Evolutionary conservation across 2,888 invertebrate genomes (phyloP).

Genomic region (Chymomyza amoena): DNA sequence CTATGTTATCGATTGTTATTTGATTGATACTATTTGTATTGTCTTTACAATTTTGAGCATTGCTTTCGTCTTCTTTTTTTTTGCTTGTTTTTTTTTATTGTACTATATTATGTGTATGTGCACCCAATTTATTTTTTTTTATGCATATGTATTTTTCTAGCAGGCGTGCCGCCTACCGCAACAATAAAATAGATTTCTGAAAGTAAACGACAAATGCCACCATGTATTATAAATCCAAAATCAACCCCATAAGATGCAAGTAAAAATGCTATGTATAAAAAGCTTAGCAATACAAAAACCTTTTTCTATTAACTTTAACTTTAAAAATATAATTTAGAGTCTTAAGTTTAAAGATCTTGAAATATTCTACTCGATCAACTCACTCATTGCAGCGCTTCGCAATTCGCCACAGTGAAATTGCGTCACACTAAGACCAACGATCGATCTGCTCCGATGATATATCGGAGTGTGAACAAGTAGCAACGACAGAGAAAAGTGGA

Average conservation of each 20-base stretch:
- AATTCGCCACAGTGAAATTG: constrained; percentile 93
- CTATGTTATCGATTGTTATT: no score
- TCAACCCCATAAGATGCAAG: constrained; percentile 10
- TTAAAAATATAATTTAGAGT: background rate
- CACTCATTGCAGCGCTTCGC: constrained; percentile 84
- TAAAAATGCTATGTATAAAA: background rate
- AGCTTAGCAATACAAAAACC: background rate
- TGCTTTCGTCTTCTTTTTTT: background rate
- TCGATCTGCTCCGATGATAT: constrained; percentile 88
- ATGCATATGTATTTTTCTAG: constrained; percentile 66
- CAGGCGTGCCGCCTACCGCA: constrained; percentile 75
- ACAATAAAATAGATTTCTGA: constrained; percentile 75
- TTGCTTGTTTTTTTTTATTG: background rate
- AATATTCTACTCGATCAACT: constrained; percentile 34
- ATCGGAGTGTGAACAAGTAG: constrained; percentile 75
- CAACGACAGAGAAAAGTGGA: constrained; percentile 67
- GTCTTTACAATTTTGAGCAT: background rate
- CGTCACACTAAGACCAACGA: constrained; percentile 92
- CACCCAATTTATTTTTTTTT: constrained; percentile 15
- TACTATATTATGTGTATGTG: background rate
- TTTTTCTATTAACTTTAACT: background rate
- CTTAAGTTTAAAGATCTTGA: background rate
- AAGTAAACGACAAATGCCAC: constrained; percentile 7
- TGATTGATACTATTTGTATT: no score
- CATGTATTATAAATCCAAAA: constrained; percentile 10